Conservation (phyloP, 2,888 invertebrate species). For the Cephonodes hylas region DNA sequence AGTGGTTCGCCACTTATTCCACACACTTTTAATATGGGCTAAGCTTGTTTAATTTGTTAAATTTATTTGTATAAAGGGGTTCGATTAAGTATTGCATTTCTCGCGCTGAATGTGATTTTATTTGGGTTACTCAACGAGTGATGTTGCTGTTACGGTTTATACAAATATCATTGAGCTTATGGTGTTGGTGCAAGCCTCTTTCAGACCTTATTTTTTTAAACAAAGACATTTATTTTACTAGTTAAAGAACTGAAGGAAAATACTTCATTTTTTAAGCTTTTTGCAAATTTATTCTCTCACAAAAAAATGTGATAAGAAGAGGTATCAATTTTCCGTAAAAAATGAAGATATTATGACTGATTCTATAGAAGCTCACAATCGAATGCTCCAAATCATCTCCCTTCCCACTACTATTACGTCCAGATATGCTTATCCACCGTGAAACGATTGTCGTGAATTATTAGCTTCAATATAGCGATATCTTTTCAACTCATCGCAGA, state of each 20-base stretch:
- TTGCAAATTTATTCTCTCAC: too few relatives aligned
- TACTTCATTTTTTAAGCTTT: too few relatives aligned
- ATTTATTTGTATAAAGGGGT: background rate
- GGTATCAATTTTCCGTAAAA: too few relatives aligned
- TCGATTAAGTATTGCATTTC: background rate
- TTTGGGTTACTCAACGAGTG: background rate
- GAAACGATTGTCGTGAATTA: conserved; percentile 51
- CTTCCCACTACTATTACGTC: conserved; percentile 25
- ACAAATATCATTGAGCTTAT: background rate
- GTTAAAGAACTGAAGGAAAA: too few relatives aligned
- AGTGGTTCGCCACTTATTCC: background rate
- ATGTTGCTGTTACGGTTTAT: background rate
- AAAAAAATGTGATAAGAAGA: too few relatives aligned
- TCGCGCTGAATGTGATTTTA: background rate
- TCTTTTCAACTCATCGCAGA: conserved; percentile 4
- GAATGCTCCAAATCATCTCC: background rate
- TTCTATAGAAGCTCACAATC: background rate
- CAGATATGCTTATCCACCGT: conserved; percentile 44
- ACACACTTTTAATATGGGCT: background rate
- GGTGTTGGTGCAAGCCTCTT: too few relatives aligned
- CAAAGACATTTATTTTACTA: too few relatives aligned
- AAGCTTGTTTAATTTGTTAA: conserved; percentile 1
- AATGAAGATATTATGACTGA: background rate
- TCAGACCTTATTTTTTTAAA: too few relatives aligned
- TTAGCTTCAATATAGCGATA: conserved; percentile 24